Conservation (phyloP, 2,113 vertebrate genomes). For the Chascanopsetta lugubris region DNA sequence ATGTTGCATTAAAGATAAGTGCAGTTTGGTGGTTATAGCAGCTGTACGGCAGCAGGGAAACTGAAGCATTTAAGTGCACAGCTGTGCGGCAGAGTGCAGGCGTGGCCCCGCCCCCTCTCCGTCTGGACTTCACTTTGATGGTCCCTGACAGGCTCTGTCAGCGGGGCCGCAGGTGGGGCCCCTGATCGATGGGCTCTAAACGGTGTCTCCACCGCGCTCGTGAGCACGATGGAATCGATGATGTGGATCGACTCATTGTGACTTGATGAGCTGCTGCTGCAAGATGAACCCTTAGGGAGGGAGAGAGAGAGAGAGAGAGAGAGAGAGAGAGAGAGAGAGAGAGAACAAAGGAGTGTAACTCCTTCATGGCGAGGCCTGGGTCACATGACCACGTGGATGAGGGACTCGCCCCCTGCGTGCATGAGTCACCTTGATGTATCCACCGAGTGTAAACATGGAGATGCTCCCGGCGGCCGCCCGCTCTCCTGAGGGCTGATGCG, state of each 20-base stretch:
- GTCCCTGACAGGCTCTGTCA: conserved; percentile 51
- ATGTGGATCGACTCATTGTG: conserved; percentile 14
- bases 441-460: conserved; percentile 35
- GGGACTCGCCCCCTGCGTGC: neutral
- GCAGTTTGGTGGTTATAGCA: conserved; percentile 31
- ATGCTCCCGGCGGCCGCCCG: conserved; percentile 30
- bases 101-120: conserved; percentile 9
- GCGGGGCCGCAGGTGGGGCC: conserved; percentile 49
- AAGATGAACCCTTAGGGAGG: conserved; percentile 4
- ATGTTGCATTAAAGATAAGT: conserved; percentile 3
- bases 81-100: neutral
- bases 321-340: no score
- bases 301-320: no score
- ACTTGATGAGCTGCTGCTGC: conserved; percentile 14
- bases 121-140: conserved; percentile 39
- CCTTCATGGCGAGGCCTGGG: neutral
- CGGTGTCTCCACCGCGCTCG: no score
- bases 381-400: rapidly evolving
- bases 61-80: conserved; percentile 5
- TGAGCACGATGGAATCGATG: conserved; percentile 52
- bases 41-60: neutral
- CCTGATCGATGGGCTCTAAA: conserved; percentile 53
- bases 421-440: conserved; percentile 31
- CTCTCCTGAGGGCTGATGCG: conserved; percentile 44
- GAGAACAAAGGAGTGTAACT: conserved; percentile 4